These are phyloP conservation scores for Noctua pronuba DNA, from an alignment of 2,888 invertebrate genomes.

Conservation along the genomic window DNA sequence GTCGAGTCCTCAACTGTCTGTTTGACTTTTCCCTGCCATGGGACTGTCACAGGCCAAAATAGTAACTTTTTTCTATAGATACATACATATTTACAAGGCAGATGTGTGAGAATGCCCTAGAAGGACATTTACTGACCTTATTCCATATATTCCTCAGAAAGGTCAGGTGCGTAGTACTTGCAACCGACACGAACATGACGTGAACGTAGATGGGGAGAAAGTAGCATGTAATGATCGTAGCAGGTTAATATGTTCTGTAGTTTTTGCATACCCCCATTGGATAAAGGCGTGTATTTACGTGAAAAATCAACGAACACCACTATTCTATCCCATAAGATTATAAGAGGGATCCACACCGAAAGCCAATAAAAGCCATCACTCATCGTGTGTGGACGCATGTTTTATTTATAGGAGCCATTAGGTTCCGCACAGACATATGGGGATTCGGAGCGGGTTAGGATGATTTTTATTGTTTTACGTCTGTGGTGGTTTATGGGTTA, in stretches of 20 bases:
- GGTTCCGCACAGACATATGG: conserved; percentile 65
- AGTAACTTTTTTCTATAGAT: background rate
- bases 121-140: background rate
- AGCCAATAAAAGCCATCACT: conserved; percentile 73
- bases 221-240: background rate
- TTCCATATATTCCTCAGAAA: too few relatives aligned
- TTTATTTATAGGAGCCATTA: conserved; percentile 75
- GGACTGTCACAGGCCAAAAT: background rate
- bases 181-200: background rate
- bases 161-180: background rate
- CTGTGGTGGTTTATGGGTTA: conserved; percentile 53
- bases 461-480: conserved; percentile 69
- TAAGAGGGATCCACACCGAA: conserved; percentile 48
- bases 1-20: background rate
- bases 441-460: conserved; percentile 49
- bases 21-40: background rate
- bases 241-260: background rate
- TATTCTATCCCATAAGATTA: conserved; percentile 19
- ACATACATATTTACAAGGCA: background rate
- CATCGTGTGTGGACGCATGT: conserved; percentile 72
- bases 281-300: background rate
- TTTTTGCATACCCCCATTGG: background rate
- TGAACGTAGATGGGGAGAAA: background rate
- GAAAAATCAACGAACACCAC: background rate
- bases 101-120: background rate